These are phyloP conservation scores for Marmota flaviventris DNA, from an alignment of 2,113 vertebrate species.

Conservation along the genomic window DNA sequence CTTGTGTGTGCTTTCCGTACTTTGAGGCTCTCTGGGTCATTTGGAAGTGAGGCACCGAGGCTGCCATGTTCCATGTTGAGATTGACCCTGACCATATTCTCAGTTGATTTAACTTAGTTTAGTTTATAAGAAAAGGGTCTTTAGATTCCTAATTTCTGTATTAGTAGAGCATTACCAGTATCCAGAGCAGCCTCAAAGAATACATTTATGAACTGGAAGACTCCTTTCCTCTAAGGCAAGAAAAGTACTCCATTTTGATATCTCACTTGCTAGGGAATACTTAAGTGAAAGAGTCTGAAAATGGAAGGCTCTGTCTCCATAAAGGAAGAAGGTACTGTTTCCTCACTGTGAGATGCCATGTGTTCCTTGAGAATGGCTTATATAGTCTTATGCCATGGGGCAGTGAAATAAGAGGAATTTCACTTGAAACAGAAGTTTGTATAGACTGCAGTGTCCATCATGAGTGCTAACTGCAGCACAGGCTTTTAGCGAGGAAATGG, in stretches of 20 bases:
- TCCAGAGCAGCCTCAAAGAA: neutral
- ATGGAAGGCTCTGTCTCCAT: neutral
- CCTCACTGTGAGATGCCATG: neutral
- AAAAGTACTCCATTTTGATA: neutral
- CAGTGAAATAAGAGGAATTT: neutral
- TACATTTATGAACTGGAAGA: neutral
- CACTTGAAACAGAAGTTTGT: neutral
- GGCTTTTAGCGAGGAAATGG: neutral
- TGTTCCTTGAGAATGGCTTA: conserved; percentile 5
- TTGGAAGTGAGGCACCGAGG: neutral
- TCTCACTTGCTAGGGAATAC: neutral
- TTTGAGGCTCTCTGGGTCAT: neutral
- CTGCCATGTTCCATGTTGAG: neutral
- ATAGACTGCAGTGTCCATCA: neutral
- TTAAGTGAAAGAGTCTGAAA: neutral
- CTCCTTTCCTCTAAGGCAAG: neutral
- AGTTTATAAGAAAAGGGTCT: conserved; percentile 27
- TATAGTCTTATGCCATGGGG: neutral
- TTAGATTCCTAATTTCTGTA: neutral
- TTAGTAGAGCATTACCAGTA: neutral
- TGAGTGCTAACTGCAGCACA: neutral
- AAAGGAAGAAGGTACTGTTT: neutral
- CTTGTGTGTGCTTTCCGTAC: neutral
- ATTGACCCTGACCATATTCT: neutral
- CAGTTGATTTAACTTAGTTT: conserved; percentile 35